Conservation (phyloP, 2,797 vertebrate genomes). For the Masticophis lateralis region DNA sequence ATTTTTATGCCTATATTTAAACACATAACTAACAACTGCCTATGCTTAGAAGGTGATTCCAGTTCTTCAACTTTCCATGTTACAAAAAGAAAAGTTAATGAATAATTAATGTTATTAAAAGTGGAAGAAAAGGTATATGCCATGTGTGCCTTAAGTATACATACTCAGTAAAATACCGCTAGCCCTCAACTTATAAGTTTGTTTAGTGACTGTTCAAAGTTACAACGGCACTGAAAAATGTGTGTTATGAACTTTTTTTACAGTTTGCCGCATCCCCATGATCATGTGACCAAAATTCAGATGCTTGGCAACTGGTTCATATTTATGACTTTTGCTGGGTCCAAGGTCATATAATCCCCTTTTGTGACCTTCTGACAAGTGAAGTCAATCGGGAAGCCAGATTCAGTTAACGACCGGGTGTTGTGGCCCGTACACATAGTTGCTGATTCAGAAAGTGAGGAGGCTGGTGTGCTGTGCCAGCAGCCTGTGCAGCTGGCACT, state of each 20-base stretch:
- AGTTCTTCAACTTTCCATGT: not conserved
- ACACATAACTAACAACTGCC: not conserved
- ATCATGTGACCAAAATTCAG: not conserved
- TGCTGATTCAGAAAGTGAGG: too few species aligned
- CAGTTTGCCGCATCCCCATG: not conserved
- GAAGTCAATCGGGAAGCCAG: not conserved
- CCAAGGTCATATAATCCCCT: not conserved
- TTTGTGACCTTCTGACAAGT: not conserved
- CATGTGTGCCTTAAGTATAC: not conserved
- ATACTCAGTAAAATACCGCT: not conserved
- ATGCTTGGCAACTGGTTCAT: not conserved
- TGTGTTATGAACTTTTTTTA: not conserved
- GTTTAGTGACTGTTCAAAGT: not conserved
- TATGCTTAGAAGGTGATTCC: not conserved
- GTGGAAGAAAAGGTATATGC: not conserved
- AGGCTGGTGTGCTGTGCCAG: too few species aligned
- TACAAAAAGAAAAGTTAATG: not conserved
- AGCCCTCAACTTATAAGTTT: not conserved
- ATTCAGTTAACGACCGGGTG: not conserved
- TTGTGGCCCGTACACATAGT: too few species aligned
- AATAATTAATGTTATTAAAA: not conserved
- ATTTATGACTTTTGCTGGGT: not conserved
- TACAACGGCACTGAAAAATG: not conserved
- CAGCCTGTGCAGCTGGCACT: too few species aligned
- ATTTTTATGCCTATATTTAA: not conserved